Evolutionary conservation across 2,888 invertebrate genomes (phyloP).

Genomic region (Drosophila cognata): DNA sequence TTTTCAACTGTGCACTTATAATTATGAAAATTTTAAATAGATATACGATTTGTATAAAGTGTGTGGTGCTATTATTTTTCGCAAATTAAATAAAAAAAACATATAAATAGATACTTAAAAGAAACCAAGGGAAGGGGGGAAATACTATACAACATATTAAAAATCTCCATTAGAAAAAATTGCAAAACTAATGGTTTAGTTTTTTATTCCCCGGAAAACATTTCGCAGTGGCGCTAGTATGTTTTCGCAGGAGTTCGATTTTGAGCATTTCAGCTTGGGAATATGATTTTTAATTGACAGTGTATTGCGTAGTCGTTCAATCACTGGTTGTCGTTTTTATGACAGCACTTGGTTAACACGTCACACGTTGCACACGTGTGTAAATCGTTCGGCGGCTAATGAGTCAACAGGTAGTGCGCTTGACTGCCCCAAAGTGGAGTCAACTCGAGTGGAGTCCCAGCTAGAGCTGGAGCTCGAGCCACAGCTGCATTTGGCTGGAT

Average conservation of each 20-base stretch:
- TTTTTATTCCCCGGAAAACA: background rate
- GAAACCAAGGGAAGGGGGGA: no score
- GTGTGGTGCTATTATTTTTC: background rate
- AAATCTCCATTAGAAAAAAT: background rate
- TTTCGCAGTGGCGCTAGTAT: no score
- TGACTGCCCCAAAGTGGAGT: constrained; percentile 58
- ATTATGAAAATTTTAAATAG: background rate
- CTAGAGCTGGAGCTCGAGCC: constrained; percentile 8
- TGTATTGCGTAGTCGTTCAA: constrained; percentile 1
- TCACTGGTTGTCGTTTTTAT: constrained; percentile 11
- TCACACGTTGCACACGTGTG: constrained; percentile 48
- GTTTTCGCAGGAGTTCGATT: background rate
- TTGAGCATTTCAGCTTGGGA: background rate
- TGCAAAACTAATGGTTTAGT: background rate
- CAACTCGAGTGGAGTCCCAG: constrained; percentile 22
- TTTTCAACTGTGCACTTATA: background rate
- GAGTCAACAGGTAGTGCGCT: constrained; percentile 79
- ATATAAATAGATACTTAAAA: no score
- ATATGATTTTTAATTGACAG: background rate
- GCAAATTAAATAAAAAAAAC: background rate
- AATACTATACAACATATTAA: background rate
- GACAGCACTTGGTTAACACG: constrained; percentile 59
- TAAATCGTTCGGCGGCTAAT: constrained; percentile 43
- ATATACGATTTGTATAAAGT: background rate
- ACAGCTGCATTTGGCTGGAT: constrained; percentile 23